These are phyloP conservation scores for Brachionus rubens DNA, from an alignment of 1,140 invertebrate genomes.

Conservation along the genomic window DNA sequence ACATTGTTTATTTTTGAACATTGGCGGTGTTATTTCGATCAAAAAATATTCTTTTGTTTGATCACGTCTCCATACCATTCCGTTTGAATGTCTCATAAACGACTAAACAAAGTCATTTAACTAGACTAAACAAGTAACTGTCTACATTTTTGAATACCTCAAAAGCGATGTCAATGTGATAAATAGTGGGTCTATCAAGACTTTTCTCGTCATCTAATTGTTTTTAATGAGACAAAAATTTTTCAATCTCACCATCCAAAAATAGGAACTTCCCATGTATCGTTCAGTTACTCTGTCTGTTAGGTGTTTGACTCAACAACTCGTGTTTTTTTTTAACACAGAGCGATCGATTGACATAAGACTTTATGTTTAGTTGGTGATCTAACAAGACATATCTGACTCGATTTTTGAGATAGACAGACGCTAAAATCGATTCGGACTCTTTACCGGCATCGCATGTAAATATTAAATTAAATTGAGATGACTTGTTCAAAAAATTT, in stretches of 20 bases:
- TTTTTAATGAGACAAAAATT: not conserved
- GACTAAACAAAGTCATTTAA: too few species aligned
- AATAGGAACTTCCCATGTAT: not conserved
- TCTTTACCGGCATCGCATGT: not conserved
- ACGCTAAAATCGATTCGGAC: conserved; percentile 6
- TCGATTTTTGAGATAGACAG: not conserved
- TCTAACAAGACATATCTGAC: not conserved
- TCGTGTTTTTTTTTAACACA: too few species aligned
- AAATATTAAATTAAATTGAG: conserved; percentile 5
- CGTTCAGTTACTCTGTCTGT: not conserved
- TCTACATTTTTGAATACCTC: conserved; percentile 33
- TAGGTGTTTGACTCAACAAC: conserved; percentile 1
- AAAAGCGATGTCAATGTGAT: conserved; percentile 41
- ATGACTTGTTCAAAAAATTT: not conserved
- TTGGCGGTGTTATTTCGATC: conserved; percentile 27
- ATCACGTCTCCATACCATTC: conserved; percentile 22
- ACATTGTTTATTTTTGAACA: not conserved
- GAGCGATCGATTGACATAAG: too few species aligned
- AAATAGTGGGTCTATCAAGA: not conserved
- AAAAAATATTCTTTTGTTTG: conserved; percentile 1
- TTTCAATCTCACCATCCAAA: conserved; percentile 25
- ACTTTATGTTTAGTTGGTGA: too few species aligned
- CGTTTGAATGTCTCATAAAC: conserved; percentile 24
- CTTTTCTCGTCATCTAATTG: not conserved
- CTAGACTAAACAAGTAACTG: conserved; percentile 9